These are phyloP conservation scores for Liopterus haemorrhoidalis DNA, from an alignment of 2,888 invertebrate genomes.

Conservation along the genomic window DNA sequence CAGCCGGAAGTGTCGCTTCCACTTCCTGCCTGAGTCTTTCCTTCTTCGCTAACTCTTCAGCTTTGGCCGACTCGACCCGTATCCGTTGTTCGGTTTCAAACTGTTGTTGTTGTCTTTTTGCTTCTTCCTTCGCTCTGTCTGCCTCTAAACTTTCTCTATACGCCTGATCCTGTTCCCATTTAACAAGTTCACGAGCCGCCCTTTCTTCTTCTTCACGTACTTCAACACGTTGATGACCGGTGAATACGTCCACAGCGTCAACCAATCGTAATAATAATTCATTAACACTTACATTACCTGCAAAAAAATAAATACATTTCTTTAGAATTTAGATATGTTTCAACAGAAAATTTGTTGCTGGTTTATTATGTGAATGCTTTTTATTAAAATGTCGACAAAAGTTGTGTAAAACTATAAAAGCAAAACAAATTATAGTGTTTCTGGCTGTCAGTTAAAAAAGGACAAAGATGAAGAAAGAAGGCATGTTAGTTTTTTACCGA, in stretches of 20 bases:
- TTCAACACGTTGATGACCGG: constrained; percentile 70
- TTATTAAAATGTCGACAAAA: constrained; percentile 1
- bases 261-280: constrained; percentile 82
- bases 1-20: constrained; percentile 63
- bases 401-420: constrained; percentile 9
- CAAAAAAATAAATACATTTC: constrained; percentile 7
- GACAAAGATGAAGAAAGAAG: too few species aligned
- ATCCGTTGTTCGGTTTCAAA: constrained; percentile 66
- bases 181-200: constrained; percentile 81
- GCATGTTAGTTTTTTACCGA: too few species aligned
- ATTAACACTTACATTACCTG: constrained; percentile 80
- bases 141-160: constrained; percentile 84
- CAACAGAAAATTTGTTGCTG: background rate
- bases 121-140: constrained; percentile 85
- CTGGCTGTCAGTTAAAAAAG: too few species aligned
- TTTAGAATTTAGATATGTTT: too few species aligned
- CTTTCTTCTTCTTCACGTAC: constrained; percentile 81
- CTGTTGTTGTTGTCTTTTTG: constrained; percentile 69
- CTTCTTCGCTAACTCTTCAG: constrained; percentile 66
- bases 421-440: too few species aligned
- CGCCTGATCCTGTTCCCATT: constrained; percentile 89
- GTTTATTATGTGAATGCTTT: background rate
- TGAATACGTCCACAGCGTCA: constrained; percentile 80
- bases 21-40: constrained; percentile 62
- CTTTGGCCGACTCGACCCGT: constrained; percentile 67